Percentiles rank a stretch among this genome's conserved stretches.
Evolutionary conservation across 2,888 invertebrate genomes (phyloP).

Genomic region (Lithophane semibrunnea): DNA sequence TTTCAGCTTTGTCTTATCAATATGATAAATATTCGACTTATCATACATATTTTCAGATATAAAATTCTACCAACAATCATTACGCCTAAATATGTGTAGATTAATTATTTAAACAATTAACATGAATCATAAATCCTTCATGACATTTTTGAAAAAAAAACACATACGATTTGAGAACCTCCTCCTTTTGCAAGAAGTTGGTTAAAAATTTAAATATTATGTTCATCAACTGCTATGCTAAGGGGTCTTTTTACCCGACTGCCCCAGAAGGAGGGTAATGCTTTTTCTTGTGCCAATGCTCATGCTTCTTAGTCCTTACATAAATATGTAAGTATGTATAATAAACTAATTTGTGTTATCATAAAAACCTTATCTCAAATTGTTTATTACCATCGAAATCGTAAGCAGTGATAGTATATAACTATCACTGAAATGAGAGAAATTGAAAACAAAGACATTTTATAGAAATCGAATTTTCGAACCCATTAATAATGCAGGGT

Average conservation of each 20-base stretch:
- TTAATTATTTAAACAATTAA: constrained; percentile 61
- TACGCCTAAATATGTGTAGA: constrained; percentile 58
- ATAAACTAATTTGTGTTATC: neutral
- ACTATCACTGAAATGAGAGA: neutral
- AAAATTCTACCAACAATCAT: constrained; percentile 60
- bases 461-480: neutral
- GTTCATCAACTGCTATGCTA: neutral
- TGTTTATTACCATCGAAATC: constrained; percentile 1
- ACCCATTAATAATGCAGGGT: neutral
- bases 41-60: constrained; percentile 80
- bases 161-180: too few species aligned
- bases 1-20: constrained; percentile 80
- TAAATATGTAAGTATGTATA: too few species aligned
- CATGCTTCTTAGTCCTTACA: neutral
- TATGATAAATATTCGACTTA: constrained; percentile 78
- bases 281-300: neutral
- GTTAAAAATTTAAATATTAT: neutral
- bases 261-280: too few species aligned
- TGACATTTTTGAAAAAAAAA: neutral
- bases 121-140: constrained; percentile 19
- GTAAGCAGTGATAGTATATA: neutral
- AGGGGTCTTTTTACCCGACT: neutral
- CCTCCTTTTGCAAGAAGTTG: too few species aligned
- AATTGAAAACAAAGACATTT: neutral
- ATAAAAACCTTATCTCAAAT: neutral